A percentile compares a stretch with the other conserved stretches of the same genome.
phyloP scores from a whole-genome alignment of 2,797 vertebrate genomes.

The Steatocranus sp. region DNA sequence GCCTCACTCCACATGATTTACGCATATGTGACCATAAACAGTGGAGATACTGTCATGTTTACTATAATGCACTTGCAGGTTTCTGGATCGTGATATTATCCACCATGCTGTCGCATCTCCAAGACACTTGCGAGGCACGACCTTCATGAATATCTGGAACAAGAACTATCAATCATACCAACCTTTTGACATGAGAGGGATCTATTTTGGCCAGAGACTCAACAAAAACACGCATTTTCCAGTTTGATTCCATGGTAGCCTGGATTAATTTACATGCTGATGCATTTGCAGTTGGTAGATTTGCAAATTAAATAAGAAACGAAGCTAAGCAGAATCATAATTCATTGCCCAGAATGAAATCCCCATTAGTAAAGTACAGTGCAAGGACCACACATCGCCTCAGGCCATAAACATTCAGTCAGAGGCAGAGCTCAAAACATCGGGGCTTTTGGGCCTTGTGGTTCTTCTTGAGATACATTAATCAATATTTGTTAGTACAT shows the following conservation, averaged over 20 bases:
- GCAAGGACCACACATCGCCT: constrained; percentile 14
- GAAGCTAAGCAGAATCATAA: constrained; percentile 18
- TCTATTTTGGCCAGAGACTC: background rate
- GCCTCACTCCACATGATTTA: constrained; percentile 15
- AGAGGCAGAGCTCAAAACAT: constrained; percentile 32
- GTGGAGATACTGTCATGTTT: constrained; percentile 1
- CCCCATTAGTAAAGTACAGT: background rate
- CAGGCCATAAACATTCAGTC: constrained; percentile 44
- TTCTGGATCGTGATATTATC: constrained; percentile 9
- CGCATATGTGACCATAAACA: constrained; percentile 9
- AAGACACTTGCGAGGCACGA: constrained; percentile 28
- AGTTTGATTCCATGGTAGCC: background rate
- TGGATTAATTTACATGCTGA: background rate
- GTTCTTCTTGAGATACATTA: constrained; percentile 45
- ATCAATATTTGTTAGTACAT: constrained; percentile 59
- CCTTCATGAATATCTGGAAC: constrained; percentile 46
- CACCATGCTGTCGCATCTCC: background rate
- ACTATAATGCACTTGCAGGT: background rate
- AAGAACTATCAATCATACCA: constrained; percentile 39
- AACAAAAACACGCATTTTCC: background rate
- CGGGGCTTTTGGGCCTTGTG: constrained; percentile 3
- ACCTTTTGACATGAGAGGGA: background rate
- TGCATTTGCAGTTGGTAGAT: background rate
- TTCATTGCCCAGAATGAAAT: constrained; percentile 6
- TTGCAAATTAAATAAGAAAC: constrained; percentile 7